Percentiles rank a stretch among this genome's conserved stretches.
Conservation (phyloP, 2,797 vertebrate species). For the Cynodonichthys magdalenae region DNA sequence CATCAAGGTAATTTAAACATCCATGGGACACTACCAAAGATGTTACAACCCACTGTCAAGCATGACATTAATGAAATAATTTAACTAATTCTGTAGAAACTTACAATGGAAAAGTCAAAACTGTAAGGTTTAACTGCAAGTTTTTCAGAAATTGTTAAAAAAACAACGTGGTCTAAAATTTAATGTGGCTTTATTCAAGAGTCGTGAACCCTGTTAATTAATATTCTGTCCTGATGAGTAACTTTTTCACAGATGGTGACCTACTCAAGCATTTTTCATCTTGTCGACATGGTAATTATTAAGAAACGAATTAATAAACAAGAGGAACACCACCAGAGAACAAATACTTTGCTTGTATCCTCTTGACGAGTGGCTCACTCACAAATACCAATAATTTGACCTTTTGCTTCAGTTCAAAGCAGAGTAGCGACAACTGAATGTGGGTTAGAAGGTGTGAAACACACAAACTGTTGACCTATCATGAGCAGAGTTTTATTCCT, state of each 20-base stretch:
- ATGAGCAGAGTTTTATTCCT: constrained; percentile 43
- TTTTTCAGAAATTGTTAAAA: neutral
- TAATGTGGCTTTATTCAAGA: neutral
- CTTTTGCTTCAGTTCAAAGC: constrained; percentile 48
- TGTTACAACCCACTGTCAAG: constrained; percentile 14
- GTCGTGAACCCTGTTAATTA: constrained; percentile 14
- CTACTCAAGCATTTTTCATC: constrained; percentile 25
- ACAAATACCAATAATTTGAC: constrained; percentile 17
- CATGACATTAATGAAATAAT: constrained; percentile 7
- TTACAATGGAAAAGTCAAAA: constrained; percentile 7
- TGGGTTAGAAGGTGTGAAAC: constrained; percentile 44
- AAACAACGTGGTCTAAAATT: neutral
- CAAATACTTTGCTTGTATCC: constrained; percentile 47
- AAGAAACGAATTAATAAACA: constrained; percentile 33
- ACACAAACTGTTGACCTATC: constrained; percentile 45
- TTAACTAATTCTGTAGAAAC: constrained; percentile 4
- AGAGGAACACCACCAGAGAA: constrained; percentile 21
- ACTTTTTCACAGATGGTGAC: constrained; percentile 24
- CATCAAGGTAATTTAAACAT: constrained; percentile 50
- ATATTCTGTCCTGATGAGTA: constrained; percentile 30
- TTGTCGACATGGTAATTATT: constrained; percentile 23
- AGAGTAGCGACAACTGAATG: constrained; percentile 49
- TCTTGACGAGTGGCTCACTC: constrained; percentile 29
- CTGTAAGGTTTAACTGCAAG: neutral
- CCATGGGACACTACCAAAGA: constrained; percentile 5